Evolutionary conservation across 2,113 vertebrate genomes (phyloP), one percentile per base, ranked within the genome.

Genomic region (Urocolius indicus): DNA sequence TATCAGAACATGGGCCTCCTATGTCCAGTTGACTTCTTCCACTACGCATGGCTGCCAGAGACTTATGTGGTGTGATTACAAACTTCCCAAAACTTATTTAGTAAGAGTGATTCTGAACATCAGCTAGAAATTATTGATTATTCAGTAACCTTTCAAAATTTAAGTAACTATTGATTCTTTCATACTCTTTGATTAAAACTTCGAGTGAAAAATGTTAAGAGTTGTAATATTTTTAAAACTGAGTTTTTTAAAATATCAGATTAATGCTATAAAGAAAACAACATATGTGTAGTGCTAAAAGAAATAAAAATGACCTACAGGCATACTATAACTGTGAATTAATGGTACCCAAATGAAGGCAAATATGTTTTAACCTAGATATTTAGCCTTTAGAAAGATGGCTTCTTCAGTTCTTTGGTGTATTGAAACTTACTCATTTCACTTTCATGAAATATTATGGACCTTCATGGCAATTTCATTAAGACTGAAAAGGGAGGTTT

Each of bases 121-220:
- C 89, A 65, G 34, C 41, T 92, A 63, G 48, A 71, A 86, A 54
- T 59, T 84, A 94, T 20, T 81, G 94, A 87, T 94, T 92, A 78
- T 49, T 84, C 68, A 68, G 62, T 89, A 89, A 71, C 29, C 54
- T 84, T 87, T 67, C 84, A 75, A 86, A 87, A 45, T 89, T 81
- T 82, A 81, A 89, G 59, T 71, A 89, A 80, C n/a, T 82, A 92
- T 72, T 76, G 89, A 95, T 94, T 75, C 69, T 61, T 61, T 41
- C 45, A 29, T 23, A 61, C 2, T 52, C 17, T 85, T 32, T 72
- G 57, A 89, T 89, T 89, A 91, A 94, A 93, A 65, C 72, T 71
- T 77, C 58, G 86, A 90, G 38, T 77, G 68, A 93, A 90, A 94
- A 92, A 78, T 66, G 3, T 57, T 57, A 82, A 59, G n/a, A 66